phyloP scores from a whole-genome alignment of 2,888 invertebrate genomes.

The Lasioglossum vierecki region DNA sequence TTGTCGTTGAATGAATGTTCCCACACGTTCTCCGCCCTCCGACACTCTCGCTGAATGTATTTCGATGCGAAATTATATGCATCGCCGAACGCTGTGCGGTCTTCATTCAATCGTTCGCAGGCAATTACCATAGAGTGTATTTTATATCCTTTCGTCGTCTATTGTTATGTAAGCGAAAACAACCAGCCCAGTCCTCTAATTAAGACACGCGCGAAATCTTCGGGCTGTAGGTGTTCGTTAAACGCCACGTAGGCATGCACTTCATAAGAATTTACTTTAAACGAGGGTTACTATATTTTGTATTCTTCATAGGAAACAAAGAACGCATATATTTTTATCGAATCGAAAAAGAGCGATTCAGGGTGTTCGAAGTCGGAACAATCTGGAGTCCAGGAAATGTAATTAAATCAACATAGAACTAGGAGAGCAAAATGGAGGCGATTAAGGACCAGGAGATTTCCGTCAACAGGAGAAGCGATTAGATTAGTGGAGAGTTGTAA shows the following conservation, averaged over 20 bases:
- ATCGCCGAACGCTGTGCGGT: constrained; percentile 29
- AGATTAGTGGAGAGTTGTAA: neutral
- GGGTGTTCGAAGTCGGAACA: neutral
- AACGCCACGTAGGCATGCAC: neutral
- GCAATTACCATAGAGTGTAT: constrained; percentile 14
- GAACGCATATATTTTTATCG: neutral
- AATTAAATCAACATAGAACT: neutral
- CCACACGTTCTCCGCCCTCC: constrained; percentile 42
- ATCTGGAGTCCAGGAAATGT: neutral
- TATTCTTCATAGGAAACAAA: neutral
- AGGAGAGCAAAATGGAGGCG: neutral
- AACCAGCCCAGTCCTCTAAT: neutral
- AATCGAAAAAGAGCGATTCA: neutral
- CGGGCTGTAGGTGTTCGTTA: neutral
- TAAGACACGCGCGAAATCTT: neutral
- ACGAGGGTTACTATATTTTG: neutral
- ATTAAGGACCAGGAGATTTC: neutral
- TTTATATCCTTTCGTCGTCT: constrained; percentile 12
- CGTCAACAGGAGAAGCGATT: neutral
- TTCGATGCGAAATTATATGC: constrained; percentile 37
- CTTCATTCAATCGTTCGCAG: constrained; percentile 27
- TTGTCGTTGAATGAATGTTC: constrained; percentile 51
- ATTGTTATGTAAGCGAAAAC: constrained; percentile 1
- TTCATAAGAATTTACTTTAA: neutral
- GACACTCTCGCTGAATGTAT: constrained; percentile 16